Percentiles rank a stretch among this genome's conserved stretches.
phyloP scores from a whole-genome alignment of 2,797 vertebrate genomes.

The Semaprochilodus insignis region DNA sequence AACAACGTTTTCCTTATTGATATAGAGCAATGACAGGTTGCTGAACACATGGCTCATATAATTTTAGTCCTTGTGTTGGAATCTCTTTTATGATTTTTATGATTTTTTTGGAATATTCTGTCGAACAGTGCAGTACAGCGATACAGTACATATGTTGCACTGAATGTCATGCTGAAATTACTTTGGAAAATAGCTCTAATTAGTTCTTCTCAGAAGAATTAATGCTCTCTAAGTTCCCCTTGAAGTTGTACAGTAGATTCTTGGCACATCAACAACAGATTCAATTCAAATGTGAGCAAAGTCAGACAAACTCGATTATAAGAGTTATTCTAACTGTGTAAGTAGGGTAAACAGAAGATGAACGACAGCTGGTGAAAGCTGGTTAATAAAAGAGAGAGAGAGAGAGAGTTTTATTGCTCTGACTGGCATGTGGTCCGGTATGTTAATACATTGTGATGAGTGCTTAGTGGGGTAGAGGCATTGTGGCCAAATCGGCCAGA shows the following conservation, averaged over 20 bases:
- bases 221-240: not conserved
- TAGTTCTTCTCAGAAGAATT: not conserved
- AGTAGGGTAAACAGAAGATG: not conserved
- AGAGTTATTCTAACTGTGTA: not conserved
- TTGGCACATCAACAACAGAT: not conserved
- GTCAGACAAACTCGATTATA: not conserved
- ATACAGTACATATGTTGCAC: not conserved
- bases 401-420: constrained; percentile 14
- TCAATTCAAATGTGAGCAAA: constrained; percentile 11
- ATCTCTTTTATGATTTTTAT: not conserved
- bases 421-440: constrained; percentile 7
- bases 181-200: not conserved
- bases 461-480: not conserved
- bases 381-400: constrained; percentile 2
- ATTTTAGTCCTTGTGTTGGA: not conserved
- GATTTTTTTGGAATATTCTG: not conserved
- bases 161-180: not conserved
- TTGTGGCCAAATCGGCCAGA: too few species aligned
- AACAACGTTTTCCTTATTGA: too few species aligned
- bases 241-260: not conserved
- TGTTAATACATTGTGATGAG: constrained; percentile 16
- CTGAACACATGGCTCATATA: too few species aligned
- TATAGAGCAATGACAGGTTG: too few species aligned
- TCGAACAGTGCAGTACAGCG: not conserved
- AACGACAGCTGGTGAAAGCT: not conserved